Percentiles rank a stretch among this genome's conserved stretches.
Evolutionary conservation across 1,140 invertebrate genomes (phyloP).

Genomic region (Onthophagus taurus): DNA sequence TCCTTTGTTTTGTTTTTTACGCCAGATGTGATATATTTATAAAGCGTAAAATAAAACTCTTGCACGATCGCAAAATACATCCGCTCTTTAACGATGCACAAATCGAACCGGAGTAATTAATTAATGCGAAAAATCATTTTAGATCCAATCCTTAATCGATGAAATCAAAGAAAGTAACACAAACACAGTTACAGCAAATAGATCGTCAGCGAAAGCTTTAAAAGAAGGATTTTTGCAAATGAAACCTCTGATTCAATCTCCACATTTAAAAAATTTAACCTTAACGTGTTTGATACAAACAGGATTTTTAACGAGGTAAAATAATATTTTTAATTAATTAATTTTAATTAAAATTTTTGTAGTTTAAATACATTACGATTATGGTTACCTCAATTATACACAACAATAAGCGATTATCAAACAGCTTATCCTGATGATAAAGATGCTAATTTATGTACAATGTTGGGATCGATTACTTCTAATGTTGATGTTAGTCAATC

Average conservation of each 20-base stretch:
- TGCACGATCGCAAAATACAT: no score
- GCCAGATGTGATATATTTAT: no score
- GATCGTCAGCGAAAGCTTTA: constrained; percentile 17
- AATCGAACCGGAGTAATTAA: no score
- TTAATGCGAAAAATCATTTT: no score
- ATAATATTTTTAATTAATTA: constrained; percentile 1
- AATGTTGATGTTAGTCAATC: constrained; percentile 4
- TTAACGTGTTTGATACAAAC: constrained; percentile 23
- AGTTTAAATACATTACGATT: constrained; percentile 43
- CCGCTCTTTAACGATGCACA: no score
- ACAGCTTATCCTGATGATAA: constrained; percentile 13
- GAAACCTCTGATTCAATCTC: constrained; percentile 20
- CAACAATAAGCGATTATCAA: constrained; percentile 39
- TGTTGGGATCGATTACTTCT: constrained; percentile 21
- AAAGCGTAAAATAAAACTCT: no score
- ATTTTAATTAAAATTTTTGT: constrained; percentile 20
- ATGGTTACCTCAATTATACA: constrained; percentile 55
- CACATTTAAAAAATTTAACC: constrained; percentile 17
- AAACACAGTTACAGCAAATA: constrained; percentile 13
- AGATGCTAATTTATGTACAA: constrained; percentile 21
- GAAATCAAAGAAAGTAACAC: constrained; percentile 20
- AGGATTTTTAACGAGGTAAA: constrained; percentile 22
- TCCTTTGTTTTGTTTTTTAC: no score
- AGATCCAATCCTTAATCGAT: constrained; percentile 22
- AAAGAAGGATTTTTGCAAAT: constrained; percentile 23